Conservation (phyloP, 2,888 invertebrate genomes). For the Camptogramma bilineatum region DNA sequence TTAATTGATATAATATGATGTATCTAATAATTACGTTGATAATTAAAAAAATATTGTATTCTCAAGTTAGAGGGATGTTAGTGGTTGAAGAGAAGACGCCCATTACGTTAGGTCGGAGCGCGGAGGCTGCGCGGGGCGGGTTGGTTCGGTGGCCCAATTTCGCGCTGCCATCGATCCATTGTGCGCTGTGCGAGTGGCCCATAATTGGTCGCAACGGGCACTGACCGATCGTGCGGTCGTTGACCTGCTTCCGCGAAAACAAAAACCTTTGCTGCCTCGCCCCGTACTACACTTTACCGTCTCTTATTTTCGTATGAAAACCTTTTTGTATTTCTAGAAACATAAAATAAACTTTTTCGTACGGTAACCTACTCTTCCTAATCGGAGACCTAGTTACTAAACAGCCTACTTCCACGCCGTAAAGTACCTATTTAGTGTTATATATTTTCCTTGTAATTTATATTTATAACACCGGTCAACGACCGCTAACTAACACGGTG, state of each 20-base stretch:
- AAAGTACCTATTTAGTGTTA: conserved; percentile 1
- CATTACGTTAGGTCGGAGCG: conserved; percentile 47
- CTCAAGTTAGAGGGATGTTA: conserved; percentile 21
- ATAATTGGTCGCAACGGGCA: conserved; percentile 85
- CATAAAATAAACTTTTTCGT: conserved; percentile 11
- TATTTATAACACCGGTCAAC: conserved; percentile 62
- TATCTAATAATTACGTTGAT: too few species aligned
- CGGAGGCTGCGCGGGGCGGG: conserved; percentile 56
- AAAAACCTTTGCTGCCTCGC: conserved; percentile 70
- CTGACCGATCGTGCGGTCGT: conserved; percentile 81
- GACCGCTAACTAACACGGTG: conserved; percentile 73
- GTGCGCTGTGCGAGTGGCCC: conserved; percentile 85
- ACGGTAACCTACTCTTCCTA: conserved; percentile 12
- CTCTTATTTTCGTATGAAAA: conserved; percentile 37
- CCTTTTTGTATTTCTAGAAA: conserved; percentile 6
- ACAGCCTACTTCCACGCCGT: conserved; percentile 11
- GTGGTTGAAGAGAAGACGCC: conserved; percentile 22
- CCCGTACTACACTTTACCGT: conserved; percentile 48
- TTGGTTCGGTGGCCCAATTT: conserved; percentile 81
- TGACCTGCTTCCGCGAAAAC: conserved; percentile 80
- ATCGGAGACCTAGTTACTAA: conserved; percentile 11
- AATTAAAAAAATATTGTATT: conserved; percentile 1
- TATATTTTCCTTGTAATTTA: conserved; percentile 45
- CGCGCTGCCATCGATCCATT: conserved; percentile 84
- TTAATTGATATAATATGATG: neutral